Base-by-base conservation (phyloP, 2,888 invertebrate genomes). In the Nipponacmea schrenckii region DNA sequence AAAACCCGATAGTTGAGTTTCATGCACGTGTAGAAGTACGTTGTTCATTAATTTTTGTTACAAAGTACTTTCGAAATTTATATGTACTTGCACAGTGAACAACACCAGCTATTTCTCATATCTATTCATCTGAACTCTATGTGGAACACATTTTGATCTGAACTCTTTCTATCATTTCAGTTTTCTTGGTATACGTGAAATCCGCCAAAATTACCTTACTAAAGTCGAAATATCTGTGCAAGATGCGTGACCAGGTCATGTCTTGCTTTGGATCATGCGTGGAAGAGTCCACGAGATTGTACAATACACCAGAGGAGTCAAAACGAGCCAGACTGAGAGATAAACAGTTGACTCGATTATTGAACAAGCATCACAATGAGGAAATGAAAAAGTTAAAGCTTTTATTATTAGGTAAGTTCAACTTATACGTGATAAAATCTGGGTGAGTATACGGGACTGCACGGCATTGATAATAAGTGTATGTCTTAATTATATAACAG, bases 331-430 rank as follows among this genome's bases (percentile, higher is more conserved):
- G 77, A 15, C 72, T 77, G 69, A 69, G 80, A 20, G 78, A 82
- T 71, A 83, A 82, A 65, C 79, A 83, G 67, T 74, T 84, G 14
- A 80, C 78, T 62, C 76, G 74, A 62, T 48, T 79, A 1, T 73
- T 85, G 10, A 79, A 81, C 68, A 78, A 82, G 66, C 78, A 83
- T 14, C 81, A 83, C 67, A 79, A 80, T 68, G 76, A 81, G 62
- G 84, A 84, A 7, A 63, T 83, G 44, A 83, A 80, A 67, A 73
- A 78, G 31, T 71, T 84, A 10, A 84, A 83, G 70, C 74, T 84
- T 8, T 73, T 85, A 27, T 71, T 85, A 10, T 70, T 83, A 62
- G 84, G 84, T 83, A 72, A 77, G 79, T 74, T 5, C 10, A 39
- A 39, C 7, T 39, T 1, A 8, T 39, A 39, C 39, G 10, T n/a